Evolutionary conservation across 2,888 invertebrate genomes (phyloP).

Genomic region (Stenolophus ochropezus): DNA sequence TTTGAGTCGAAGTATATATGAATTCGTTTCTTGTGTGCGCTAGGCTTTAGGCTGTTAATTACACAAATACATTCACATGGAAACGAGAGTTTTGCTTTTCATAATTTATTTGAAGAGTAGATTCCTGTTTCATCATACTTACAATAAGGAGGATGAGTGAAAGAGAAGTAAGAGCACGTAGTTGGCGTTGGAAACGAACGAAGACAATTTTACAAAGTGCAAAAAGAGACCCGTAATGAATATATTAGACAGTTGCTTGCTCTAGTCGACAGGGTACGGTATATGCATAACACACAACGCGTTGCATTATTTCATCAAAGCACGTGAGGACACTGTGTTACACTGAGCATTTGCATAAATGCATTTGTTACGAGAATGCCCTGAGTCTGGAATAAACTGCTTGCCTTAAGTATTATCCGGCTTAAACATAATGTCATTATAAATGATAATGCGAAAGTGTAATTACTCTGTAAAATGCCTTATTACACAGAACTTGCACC

Average conservation of each 20-base stretch:
- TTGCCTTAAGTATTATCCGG: constrained; percentile 42
- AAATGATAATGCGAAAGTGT: constrained; percentile 43
- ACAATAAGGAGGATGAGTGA: background rate
- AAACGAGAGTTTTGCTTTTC: background rate
- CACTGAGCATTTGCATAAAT: constrained; percentile 52
- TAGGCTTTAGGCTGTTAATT: background rate
- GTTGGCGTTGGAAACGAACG: constrained; percentile 5
- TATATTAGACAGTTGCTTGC: constrained; percentile 42
- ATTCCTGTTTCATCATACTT: background rate
- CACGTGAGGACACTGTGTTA: constrained; percentile 38
- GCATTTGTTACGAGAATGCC: constrained; percentile 46
- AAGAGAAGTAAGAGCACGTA: background rate
- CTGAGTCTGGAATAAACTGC: constrained; percentile 39
- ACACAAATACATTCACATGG: background rate
- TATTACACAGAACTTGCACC: constrained; percentile 15
- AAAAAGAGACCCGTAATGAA: constrained; percentile 43
- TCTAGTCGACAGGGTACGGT: background rate
- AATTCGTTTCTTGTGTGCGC: no score
- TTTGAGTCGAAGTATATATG: no score
- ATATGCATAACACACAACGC: constrained; percentile 39
- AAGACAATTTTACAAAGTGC: constrained; percentile 31
- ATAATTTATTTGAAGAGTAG: background rate
- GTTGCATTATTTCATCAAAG: constrained; percentile 44
- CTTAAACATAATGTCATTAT: constrained; percentile 40
- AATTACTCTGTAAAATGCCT: constrained; percentile 41